phyloP scores from a whole-genome alignment of 2,888 invertebrate species.

The Meiosimyza decipiens region DNA sequence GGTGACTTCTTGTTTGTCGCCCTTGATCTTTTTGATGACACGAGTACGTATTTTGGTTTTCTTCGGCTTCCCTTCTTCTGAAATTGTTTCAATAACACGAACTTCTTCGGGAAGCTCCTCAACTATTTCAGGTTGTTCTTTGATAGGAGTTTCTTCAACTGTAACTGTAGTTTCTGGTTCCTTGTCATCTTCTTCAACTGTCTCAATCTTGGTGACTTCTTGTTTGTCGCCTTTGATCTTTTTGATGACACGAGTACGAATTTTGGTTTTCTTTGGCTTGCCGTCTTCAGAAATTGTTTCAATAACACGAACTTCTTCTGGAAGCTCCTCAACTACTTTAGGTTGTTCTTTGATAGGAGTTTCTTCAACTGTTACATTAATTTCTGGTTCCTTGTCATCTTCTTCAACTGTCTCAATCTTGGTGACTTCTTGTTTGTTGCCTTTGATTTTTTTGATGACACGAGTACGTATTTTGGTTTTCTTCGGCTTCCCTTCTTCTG shows the following conservation, averaged over 20 bases:
- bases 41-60: conserved; percentile 61
- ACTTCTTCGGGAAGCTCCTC: conserved; percentile 26
- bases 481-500: conserved; percentile 49
- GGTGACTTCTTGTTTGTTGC: conserved; percentile 55
- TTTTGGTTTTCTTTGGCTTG: not conserved
- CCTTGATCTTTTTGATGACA: conserved; percentile 55
- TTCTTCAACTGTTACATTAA: conserved; percentile 30
- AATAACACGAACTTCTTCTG: conserved; percentile 10
- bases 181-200: conserved; percentile 16
- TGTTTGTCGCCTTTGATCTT: not conserved
- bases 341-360: not conserved
- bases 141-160: not conserved
- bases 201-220: conserved; percentile 8
- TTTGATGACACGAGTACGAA: not conserved
- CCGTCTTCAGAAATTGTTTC: conserved; percentile 10
- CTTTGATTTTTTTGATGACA: conserved; percentile 47
- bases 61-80: conserved; percentile 49
- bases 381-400: conserved; percentile 60
- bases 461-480: conserved; percentile 50
- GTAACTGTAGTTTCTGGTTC: not conserved
- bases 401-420: conserved; percentile 56
- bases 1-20: conserved; percentile 40
- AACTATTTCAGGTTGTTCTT: conserved; percentile 40
- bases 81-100: conserved; percentile 37
- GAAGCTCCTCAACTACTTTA: not conserved